A percentile compares a stretch with the other conserved stretches of the same genome.
Evolutionary conservation across 2,888 invertebrate genomes (phyloP).

Genomic region (Selenia dentaria): DNA sequence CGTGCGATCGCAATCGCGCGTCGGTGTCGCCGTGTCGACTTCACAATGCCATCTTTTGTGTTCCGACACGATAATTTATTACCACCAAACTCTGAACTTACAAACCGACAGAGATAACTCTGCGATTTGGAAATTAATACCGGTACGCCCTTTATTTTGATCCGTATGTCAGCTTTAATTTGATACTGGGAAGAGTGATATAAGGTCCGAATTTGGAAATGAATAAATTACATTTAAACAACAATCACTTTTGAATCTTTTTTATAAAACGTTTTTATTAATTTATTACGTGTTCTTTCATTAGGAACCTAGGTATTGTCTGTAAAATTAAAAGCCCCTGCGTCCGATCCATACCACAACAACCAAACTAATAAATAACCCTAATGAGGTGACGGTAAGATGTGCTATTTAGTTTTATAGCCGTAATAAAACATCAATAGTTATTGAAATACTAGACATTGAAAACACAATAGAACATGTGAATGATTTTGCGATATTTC

Average conservation of each 20-base stretch:
- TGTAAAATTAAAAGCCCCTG: too few relatives aligned
- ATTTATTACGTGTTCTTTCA: too few relatives aligned
- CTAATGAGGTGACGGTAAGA: neutral
- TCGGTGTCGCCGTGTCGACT: constrained; percentile 76
- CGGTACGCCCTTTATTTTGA: constrained; percentile 45
- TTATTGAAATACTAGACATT: constrained; percentile 26
- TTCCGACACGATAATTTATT: constrained; percentile 79
- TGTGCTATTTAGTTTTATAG: constrained; percentile 4
- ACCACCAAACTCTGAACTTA: constrained; percentile 69
- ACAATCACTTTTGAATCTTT: too few relatives aligned
- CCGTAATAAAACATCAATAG: constrained; percentile 17
- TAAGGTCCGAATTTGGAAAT: too few relatives aligned
- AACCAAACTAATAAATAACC: neutral
- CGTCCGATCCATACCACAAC: too few relatives aligned
- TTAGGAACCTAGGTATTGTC: too few relatives aligned
- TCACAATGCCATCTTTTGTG: constrained; percentile 80
- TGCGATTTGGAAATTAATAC: constrained; percentile 61
- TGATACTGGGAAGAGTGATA: constrained; percentile 4
- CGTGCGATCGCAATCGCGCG: constrained; percentile 72
- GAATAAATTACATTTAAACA: too few relatives aligned
- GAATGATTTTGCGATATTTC: constrained; percentile 39
- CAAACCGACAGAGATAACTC: constrained; percentile 64
- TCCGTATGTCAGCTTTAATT: constrained; percentile 27
- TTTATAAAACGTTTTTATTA: too few relatives aligned
- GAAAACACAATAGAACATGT: constrained; percentile 35